Evolutionary conservation across 2,888 invertebrate species (phyloP).

Genomic region (Eupithecia dodoneata): DNA sequence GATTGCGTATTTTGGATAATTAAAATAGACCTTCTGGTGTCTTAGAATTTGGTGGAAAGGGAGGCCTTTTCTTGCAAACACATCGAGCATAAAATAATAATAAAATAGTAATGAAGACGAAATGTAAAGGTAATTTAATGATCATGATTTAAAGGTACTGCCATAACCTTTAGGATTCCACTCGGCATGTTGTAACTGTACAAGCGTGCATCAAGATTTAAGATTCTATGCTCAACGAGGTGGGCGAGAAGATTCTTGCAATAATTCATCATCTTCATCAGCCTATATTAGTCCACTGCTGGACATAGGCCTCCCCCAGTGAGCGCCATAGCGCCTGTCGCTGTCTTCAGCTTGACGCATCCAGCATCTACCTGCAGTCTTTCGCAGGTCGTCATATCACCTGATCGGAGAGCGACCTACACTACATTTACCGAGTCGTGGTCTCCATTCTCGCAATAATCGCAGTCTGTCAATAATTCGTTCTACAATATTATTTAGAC

Average conservation of each 20-base stretch:
- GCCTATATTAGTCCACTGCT: no score
- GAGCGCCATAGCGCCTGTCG: no score
- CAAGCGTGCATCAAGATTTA: constrained; percentile 48
- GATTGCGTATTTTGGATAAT: no score
- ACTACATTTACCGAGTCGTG: no score
- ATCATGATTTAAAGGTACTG: constrained; percentile 3
- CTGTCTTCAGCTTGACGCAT: no score
- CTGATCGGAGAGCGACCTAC: no score
- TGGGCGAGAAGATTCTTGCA: constrained; percentile 7
- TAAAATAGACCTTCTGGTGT: background rate
- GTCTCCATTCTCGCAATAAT: no score
- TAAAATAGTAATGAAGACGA: background rate
- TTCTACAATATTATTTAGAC: background rate
- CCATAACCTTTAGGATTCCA: constrained; percentile 54
- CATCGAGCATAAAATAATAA: background rate
- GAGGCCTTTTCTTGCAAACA: background rate
- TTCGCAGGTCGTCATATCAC: no score
- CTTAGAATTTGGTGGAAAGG: background rate
- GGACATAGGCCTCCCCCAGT: no score
- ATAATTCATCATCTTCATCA: background rate
- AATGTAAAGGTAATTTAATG: constrained; percentile 2
- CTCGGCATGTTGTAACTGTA: constrained; percentile 47
- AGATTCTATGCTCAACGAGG: constrained; percentile 38
- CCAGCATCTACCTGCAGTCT: no score
- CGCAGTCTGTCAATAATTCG: background rate